These are phyloP conservation scores for Phalacrocorax brasilianus DNA, from an alignment of 2,113 vertebrate species.

Conservation along the genomic window DNA sequence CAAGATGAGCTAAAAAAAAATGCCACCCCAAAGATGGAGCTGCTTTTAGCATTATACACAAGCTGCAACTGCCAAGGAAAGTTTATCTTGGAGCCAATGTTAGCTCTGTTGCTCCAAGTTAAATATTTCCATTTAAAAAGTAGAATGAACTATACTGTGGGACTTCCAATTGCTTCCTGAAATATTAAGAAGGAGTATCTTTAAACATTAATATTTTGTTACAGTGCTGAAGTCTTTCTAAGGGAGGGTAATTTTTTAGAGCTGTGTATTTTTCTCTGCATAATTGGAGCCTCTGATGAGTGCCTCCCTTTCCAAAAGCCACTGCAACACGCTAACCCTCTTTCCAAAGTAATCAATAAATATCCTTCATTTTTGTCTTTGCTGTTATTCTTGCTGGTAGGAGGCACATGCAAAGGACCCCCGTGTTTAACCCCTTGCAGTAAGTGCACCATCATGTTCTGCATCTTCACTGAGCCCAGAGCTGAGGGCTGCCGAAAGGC, in stretches of 20 bases:
- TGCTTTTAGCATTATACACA: slow-evolving; percentile 73
- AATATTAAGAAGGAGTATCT: slow-evolving; percentile 69
- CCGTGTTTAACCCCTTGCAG: not conserved
- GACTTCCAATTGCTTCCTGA: slow-evolving; percentile 73
- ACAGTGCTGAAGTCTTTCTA: slow-evolving; percentile 62
- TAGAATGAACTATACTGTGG: slow-evolving; percentile 70
- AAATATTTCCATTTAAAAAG: slow-evolving; percentile 80
- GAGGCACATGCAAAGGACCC: not conserved
- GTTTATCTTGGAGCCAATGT: slow-evolving; percentile 77
- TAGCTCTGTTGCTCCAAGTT: slow-evolving; percentile 74
- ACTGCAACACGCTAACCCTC: not conserved
- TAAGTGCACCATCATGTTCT: not conserved
- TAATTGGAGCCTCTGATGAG: slow-evolving; percentile 35
- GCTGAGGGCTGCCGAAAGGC: not conserved
- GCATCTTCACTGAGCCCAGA: not conserved
- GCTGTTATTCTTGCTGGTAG: not conserved
- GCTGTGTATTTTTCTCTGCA: slow-evolving; percentile 23
- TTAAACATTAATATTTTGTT: slow-evolving; percentile 73
- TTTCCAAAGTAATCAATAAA: not conserved
- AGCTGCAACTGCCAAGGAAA: slow-evolving; percentile 70
- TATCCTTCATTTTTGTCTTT: not conserved
- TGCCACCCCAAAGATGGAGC: slow-evolving; percentile 63
- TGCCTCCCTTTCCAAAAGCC: not conserved
- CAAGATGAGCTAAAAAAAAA: slow-evolving; percentile 59
- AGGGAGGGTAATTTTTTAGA: slow-evolving; percentile 46